Evolutionary conservation across 2,113 vertebrate genomes (phyloP).

Genomic region (Oreotragus oreotragus): DNA sequence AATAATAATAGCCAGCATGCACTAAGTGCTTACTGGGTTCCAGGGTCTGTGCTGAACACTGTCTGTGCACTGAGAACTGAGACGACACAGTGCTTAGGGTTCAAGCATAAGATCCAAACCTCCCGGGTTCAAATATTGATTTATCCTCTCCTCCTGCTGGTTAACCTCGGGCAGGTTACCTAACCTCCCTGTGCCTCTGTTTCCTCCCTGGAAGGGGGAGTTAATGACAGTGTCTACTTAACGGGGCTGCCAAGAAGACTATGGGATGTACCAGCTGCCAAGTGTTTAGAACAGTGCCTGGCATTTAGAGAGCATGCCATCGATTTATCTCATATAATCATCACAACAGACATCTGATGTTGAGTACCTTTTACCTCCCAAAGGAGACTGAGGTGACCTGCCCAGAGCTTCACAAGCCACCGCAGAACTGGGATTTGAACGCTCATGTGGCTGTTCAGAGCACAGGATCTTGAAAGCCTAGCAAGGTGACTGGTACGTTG

Average conservation of each 20-base stretch:
- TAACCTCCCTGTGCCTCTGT: neutral
- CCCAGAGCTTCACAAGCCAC: neutral
- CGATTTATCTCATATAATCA: fast-evolving
- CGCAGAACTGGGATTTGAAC: neutral
- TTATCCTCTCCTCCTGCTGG: neutral
- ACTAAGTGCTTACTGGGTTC: neutral
- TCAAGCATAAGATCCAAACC: neutral
- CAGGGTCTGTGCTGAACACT: neutral
- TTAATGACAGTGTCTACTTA: neutral
- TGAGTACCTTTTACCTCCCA: neutral
- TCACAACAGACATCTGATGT: neutral
- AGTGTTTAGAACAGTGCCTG: neutral
- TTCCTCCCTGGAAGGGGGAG: neutral
- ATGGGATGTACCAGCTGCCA: neutral
- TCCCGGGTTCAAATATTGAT: neutral
- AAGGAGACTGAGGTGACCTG: neutral
- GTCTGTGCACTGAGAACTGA: neutral
- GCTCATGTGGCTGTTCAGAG: neutral
- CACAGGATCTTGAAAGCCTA: neutral
- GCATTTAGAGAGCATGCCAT: neutral
- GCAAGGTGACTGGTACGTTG: neutral
- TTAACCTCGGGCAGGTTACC: neutral
- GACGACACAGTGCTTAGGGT: fast-evolving
- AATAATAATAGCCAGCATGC: neutral
- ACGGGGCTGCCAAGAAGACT: neutral